Conservation (phyloP, 1,140 invertebrate species). For the Steinernema khuongi region DNA sequence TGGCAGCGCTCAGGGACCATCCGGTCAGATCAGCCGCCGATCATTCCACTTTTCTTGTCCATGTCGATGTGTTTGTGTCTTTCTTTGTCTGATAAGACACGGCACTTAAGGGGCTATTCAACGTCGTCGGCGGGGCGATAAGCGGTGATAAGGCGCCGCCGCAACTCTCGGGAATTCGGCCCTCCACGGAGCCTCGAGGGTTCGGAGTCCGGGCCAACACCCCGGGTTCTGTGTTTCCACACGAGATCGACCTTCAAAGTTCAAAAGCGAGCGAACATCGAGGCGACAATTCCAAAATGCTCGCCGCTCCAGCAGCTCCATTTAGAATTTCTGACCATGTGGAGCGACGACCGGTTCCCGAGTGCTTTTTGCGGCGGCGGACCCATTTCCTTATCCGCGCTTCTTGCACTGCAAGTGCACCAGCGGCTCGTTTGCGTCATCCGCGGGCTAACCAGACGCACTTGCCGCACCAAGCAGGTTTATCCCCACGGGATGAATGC, state of each 20-base stretch:
- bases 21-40: slow-evolving; percentile 3
- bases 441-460: not conserved
- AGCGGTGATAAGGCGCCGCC: not conserved
- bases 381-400: slow-evolving; percentile 4
- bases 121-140: not conserved
- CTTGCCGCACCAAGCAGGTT: not conserved
- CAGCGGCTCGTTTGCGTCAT: not conserved
- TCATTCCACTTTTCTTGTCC: slow-evolving; percentile 7
- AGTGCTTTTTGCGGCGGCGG: not conserved
- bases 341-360: not conserved
- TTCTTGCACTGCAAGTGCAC: slow-evolving; percentile 9
- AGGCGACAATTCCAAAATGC: not conserved
- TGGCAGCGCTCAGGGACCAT: no score
- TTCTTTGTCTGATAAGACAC: slow-evolving; percentile 12
- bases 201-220: no score
- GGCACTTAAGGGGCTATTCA: slow-evolving; percentile 6
- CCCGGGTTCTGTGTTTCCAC: no score
- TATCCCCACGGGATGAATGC: not conserved
- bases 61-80: slow-evolving; percentile 15
- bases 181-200: not conserved
- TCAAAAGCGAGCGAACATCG: not conserved
- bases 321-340: slow-evolving; percentile 8
- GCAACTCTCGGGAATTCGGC: slow-evolving; percentile 1
- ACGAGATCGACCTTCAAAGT: not conserved
- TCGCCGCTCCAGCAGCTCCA: not conserved